Evolutionary conservation across 2,888 invertebrate genomes (phyloP), one percentile per base, ranked within the genome.

Genomic region (Muscina levida): DNA sequence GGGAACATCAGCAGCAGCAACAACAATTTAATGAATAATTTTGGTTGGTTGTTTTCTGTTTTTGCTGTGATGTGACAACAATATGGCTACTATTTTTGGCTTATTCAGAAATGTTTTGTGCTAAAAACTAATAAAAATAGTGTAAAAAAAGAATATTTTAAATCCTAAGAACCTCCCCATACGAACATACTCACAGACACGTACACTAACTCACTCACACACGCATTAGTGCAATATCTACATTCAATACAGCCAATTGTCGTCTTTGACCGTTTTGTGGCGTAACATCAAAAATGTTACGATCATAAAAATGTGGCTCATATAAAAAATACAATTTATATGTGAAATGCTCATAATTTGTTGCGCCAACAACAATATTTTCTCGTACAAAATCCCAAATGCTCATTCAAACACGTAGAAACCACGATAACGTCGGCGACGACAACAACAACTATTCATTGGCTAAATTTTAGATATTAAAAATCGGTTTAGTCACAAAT

Each of bases 311-410:
- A 76, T 80, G 15, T 70, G 56, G 57, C n/a, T 51, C 68, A 70
- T 76, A 72, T 76, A 76, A 80, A 76, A 80, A 62, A 76, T 66
- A 76, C 53, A 76, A 80, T 76, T 76, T 80, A 80, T 72, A 68
- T 65, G 65, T 48, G 44, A 57, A 76, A 72, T 76, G 68, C 62
- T 57, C 51, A 51, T 56, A 72, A 79, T 68, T 79, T 65, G 68
- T 53, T 71, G 68, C 56, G n/a, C n/a, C n/a, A 44, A 66, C 66
- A 79, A 67, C 42, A 53, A 68, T 53, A n/a, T n/a, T n/a, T n/a
- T n/a, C 24, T 68, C 17, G 26, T 56, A 8, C 17, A 48, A 67
- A 51, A 31, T 44, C 37, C 2, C 13, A 11, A 53, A 66, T 42
- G 53, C 37, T 26, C n/a, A n/a, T n/a, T n/a, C n/a, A 59, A 46